Evolutionary conservation across 2,888 invertebrate species (phyloP).

Genomic region (Nomada flava): DNA sequence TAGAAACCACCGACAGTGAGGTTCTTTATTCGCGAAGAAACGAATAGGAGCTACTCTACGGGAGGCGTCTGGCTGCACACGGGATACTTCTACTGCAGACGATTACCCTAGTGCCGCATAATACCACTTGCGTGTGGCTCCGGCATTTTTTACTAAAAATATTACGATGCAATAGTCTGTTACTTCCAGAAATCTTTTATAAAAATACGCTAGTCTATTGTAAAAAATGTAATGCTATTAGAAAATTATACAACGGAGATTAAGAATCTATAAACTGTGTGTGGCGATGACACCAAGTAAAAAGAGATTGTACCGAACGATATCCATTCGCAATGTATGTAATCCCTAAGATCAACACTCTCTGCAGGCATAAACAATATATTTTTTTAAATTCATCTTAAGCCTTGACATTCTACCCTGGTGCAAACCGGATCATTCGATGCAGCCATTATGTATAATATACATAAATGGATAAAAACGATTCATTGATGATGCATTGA

Average conservation of each 20-base stretch:
- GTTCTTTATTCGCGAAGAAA: constrained; percentile 44
- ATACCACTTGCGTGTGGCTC: no score
- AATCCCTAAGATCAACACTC: constrained; percentile 20
- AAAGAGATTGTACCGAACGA: background rate
- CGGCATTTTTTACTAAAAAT: no score
- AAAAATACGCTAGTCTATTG: no score
- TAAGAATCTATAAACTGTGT: background rate
- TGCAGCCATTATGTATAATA: no score
- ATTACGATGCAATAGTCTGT: no score
- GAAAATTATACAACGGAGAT: no score
- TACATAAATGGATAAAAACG: background rate
- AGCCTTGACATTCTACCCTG: no score
- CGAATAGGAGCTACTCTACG: background rate
- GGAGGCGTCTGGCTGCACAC: constrained; percentile 56
- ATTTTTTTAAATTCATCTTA: background rate
- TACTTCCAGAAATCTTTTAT: no score
- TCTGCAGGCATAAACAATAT: constrained; percentile 3
- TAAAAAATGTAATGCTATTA: no score
- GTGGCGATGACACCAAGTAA: background rate
- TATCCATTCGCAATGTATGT: background rate
- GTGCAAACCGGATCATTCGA: no score
- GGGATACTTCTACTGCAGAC: constrained; percentile 56
- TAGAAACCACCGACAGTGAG: constrained; percentile 19
- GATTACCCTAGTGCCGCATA: background rate
- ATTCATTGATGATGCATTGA: background rate